Evolutionary conservation across 92 coral and sea anemone genomes (phyloP), one percentile per base, ranked within the genome.

Genomic region (Porites cylindrica): DNA sequence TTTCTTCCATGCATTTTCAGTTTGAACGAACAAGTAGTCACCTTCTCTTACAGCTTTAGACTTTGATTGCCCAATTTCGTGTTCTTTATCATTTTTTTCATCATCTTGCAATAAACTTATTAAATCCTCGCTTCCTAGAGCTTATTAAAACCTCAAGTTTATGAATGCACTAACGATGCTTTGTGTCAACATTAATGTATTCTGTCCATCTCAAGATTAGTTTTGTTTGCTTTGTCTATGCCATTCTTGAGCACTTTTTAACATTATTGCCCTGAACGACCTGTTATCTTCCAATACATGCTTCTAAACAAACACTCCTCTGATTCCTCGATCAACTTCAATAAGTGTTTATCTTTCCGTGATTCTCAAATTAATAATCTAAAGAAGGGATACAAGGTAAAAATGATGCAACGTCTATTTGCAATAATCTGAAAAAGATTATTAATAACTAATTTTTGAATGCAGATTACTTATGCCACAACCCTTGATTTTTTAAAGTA

Each of bases 1-100:
- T 64, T 85, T 77, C 83, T 67, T 23, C 70, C 77, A 1, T 67
- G 72, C 87, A 83, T 83, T 61, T 73, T 79, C n/a, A 62, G 51
- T 16, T 2, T 1, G 14, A 7, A 61, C 9, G 10, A 7, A 32
- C 1, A 10, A 32, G 18, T 52, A 71, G 43, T 0, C 61, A 47
- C 59, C 19, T 50, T 26, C 3, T 4, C 53, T 70, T 38, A 18
- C 73, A 24, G n/a, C 5, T 32, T 32, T 32, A 6, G 53, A 6
- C 1, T 8, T 13, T 14, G 14, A 9, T 1, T 18, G 13, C 50
- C 38, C 2, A 8, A 24, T 8, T 52, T 80, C 64, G 23, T 16
- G 75, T 38, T 20, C 8, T 18, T 47, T n/a, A 5, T 70, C 1
- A 10, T 8, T 63, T 53, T 12, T 23, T 18, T 52, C 47, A 38